A percentile compares a stretch with the other conserved stretches of the same genome.
These are phyloP conservation scores for Mesorhabditis sp. DNA, from an alignment of 2,888 invertebrate genomes.

Conservation along the genomic window DNA sequence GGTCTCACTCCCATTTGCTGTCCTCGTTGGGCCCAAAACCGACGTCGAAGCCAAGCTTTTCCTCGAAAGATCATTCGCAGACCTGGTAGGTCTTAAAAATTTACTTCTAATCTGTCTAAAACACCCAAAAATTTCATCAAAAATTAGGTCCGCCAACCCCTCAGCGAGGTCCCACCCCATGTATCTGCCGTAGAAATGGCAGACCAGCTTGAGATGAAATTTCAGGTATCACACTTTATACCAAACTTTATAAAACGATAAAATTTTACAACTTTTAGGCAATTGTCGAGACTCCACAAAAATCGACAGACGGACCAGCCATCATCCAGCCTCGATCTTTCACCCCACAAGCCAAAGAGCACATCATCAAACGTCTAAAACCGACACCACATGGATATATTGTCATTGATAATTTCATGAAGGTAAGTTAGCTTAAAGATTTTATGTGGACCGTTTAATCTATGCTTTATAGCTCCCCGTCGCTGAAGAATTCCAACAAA, in stretches of 20 bases:
- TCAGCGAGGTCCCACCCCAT: slow-evolving; percentile 48
- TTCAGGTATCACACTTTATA: slow-evolving; percentile 31
- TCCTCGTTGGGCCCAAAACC: slow-evolving; percentile 54
- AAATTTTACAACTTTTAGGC: slow-evolving; percentile 23
- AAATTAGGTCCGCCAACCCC: slow-evolving; percentile 46
- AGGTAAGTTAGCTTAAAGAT: slow-evolving; percentile 27
- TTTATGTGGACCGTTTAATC: too few species aligned
- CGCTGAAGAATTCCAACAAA: slow-evolving; percentile 50
- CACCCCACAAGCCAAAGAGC: slow-evolving; percentile 46
- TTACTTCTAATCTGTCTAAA: background rate
- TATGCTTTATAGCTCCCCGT: slow-evolving; percentile 33
- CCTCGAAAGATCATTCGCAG: slow-evolving; percentile 53
- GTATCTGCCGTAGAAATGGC: slow-evolving; percentile 52
- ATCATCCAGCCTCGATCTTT: slow-evolving; percentile 50
- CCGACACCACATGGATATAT: slow-evolving; percentile 47
- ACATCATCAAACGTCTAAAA: slow-evolving; percentile 46
- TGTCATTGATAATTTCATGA: slow-evolving; percentile 49
- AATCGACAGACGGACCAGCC: slow-evolving; percentile 51
- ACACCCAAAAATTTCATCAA: background rate
- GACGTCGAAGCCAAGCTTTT: slow-evolving; percentile 57
- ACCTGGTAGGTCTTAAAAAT: slow-evolving; percentile 26
- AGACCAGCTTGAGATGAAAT: slow-evolving; percentile 56
- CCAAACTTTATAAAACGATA: background rate
- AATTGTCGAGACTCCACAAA: slow-evolving; percentile 55
- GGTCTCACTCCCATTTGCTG: slow-evolving; percentile 56